Percentiles rank a stretch among this genome's conserved stretches.
Evolutionary conservation across 2,797 vertebrate species (phyloP).

Genomic region (Acipenser oxyrinchus): DNA sequence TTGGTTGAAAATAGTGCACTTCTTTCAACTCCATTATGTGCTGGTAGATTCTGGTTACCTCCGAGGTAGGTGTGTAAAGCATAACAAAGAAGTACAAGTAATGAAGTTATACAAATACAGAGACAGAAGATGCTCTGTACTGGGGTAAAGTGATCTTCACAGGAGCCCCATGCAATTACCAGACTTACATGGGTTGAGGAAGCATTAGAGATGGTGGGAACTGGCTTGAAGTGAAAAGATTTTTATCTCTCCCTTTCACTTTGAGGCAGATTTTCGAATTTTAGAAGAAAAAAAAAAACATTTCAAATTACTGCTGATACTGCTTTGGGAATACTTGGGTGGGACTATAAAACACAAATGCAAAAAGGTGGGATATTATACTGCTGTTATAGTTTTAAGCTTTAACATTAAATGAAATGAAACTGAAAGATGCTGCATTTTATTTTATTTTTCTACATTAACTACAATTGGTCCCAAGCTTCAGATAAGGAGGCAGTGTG

Average conservation of each 20-base stretch:
- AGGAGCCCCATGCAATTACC: not conserved
- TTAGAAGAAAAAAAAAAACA: not conserved
- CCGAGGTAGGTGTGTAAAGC: not conserved
- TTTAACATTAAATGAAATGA: too few species aligned
- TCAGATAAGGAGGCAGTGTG: too few species aligned
- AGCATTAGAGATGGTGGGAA: not conserved
- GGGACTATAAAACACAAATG: too few species aligned
- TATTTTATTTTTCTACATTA: too few species aligned
- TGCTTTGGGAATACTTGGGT: not conserved
- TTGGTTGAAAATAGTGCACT: constrained; percentile 1
- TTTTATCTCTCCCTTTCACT: not conserved
- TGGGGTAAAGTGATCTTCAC: not conserved
- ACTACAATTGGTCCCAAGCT: too few species aligned
- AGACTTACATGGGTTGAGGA: not conserved
- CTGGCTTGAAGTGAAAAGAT: not conserved
- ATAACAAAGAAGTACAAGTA: not conserved
- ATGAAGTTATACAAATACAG: not conserved
- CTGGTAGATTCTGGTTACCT: not conserved
- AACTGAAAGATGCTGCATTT: too few species aligned
- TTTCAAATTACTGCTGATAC: not conserved
- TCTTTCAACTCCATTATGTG: not conserved
- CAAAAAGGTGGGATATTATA: too few species aligned
- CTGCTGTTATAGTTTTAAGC: too few species aligned
- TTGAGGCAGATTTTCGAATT: not conserved
- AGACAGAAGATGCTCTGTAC: not conserved